Evolutionary conservation across 2,797 vertebrate species (phyloP).

Genomic region (Molossus molossus): DNA sequence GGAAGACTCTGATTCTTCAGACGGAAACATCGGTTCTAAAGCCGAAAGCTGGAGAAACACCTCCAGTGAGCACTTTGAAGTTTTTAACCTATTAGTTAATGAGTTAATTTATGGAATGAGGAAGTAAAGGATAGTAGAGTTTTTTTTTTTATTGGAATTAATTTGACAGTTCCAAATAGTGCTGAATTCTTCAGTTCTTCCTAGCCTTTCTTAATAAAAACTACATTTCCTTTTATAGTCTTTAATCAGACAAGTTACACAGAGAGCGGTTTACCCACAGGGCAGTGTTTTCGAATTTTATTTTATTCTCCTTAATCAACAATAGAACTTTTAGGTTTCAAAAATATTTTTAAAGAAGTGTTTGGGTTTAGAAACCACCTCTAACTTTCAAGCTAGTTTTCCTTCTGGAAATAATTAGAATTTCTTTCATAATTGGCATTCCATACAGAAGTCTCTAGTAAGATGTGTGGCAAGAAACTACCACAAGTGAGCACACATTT

Average conservation of each 20-base stretch:
- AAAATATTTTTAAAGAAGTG: constrained; percentile 54
- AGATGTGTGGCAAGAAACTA: not conserved
- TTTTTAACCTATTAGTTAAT: constrained; percentile 77
- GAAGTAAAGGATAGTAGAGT: not conserved
- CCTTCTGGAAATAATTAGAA: constrained; percentile 50
- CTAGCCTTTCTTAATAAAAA: constrained; percentile 53
- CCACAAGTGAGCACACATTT: constrained; percentile 23
- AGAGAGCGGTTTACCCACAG: constrained; percentile 6
- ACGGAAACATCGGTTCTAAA: constrained; percentile 77
- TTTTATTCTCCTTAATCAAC: constrained; percentile 29
- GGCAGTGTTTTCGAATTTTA: constrained; percentile 48
- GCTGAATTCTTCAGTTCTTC: constrained; percentile 52
- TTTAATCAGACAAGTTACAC: constrained; percentile 40
- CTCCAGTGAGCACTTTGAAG: constrained; percentile 86
- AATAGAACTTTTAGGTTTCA: not conserved
- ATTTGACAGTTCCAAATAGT: constrained; percentile 1
- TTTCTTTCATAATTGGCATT: constrained; percentile 44
- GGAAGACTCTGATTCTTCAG: constrained; percentile 81
- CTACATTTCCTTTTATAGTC: constrained; percentile 7
- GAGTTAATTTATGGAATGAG: constrained; percentile 64
- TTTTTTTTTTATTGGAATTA: not conserved
- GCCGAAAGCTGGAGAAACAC: constrained; percentile 79
- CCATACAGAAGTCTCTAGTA: constrained; percentile 4
- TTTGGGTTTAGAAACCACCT: constrained; percentile 24
- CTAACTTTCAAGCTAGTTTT: constrained; percentile 43